Conservation (phyloP, 2,113 vertebrate species). For the Carettochelys insculpta region DNA sequence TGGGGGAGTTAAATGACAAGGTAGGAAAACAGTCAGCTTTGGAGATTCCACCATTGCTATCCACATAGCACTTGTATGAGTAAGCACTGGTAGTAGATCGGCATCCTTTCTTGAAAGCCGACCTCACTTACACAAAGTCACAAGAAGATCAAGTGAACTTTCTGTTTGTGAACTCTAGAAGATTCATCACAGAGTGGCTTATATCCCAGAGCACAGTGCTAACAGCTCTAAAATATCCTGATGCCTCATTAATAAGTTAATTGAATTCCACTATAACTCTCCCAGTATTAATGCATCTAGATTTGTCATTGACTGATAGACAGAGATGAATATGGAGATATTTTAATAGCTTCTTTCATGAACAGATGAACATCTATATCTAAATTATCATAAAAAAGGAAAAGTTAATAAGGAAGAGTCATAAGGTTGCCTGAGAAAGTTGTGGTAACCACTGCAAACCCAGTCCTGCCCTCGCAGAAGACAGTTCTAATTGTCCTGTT, state of each 20-base stretch:
- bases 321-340: slow-evolving; percentile 64
- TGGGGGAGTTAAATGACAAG: background rate
- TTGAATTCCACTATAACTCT: slow-evolving; percentile 63
- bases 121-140: slow-evolving; percentile 1
- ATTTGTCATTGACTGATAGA: slow-evolving; percentile 71
- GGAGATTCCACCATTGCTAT: background rate
- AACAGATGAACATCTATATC: slow-evolving; percentile 62
- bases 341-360: slow-evolving; percentile 65
- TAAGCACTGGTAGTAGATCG: background rate
- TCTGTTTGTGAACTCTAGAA: slow-evolving; percentile 11
- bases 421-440: slow-evolving; percentile 40
- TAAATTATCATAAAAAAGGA: slow-evolving; percentile 59
- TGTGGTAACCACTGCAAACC: slow-evolving; percentile 45
- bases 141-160: background rate
- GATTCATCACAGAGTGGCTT: slow-evolving; percentile 53
- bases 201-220: slow-evolving; percentile 46
- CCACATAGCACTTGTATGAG: background rate
- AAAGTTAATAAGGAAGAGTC: slow-evolving; percentile 55
- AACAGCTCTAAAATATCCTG: slow-evolving; percentile 62
- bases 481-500: slow-evolving; percentile 17
- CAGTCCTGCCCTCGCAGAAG: slow-evolving; percentile 30
- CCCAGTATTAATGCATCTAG: slow-evolving; percentile 51
- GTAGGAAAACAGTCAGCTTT: background rate
- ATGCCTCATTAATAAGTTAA: slow-evolving; percentile 74
- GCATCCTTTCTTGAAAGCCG: background rate